Evolutionary conservation across 2,797 vertebrate genomes (phyloP), one percentile per base, ranked within the genome.

Genomic region (Menidia menidia): DNA sequence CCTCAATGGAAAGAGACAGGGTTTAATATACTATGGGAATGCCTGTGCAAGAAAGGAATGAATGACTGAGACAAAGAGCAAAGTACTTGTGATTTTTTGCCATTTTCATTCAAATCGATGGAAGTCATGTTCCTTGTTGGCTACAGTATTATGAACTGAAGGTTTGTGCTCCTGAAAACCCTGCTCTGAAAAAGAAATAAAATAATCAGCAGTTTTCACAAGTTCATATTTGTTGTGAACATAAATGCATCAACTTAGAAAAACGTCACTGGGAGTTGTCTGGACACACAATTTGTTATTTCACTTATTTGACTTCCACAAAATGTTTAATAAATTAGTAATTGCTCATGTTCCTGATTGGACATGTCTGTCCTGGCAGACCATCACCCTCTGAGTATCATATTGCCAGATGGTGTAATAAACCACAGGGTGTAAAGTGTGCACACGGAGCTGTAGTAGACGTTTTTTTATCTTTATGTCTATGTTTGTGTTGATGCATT

Each of bases 141-240:
- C 70, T 57, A 52, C 4, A n/a, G 64, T 78, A 78, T 81, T 45
- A 68, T 69, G 64, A 75, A 80, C 69, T 70, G 4, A 73, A 68
- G 80, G 66, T 51, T 51, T 18, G 50, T 74, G 60, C 78, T 33
- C 76, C 66, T 76, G 59, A 81, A 68, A 9, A 8, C 13, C 18
- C 41, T 4, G 0, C 35, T 39, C 35, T 7, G 35, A 39, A 39
- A 10, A 7, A 39, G 35, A 10, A 10, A 39, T 39, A 4, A 25
- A 25, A 25, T 25, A 25, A 25, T 1, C 25, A 25, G 25, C 25
- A 25, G 25, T 2, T 25, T 25, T 25, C 25, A 25, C 25, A 25
- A 25, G 25, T 25, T 25, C 25, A 25, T 25, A 25, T 25, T 1
- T 25, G 25, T 25, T 25, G 25, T 25, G 1, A 25, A 25, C 25